These are phyloP conservation scores for Spongilla lacustris DNA, from an alignment of 37 sponge, comb jelly and placozoan species.

Conservation along the genomic window DNA sequence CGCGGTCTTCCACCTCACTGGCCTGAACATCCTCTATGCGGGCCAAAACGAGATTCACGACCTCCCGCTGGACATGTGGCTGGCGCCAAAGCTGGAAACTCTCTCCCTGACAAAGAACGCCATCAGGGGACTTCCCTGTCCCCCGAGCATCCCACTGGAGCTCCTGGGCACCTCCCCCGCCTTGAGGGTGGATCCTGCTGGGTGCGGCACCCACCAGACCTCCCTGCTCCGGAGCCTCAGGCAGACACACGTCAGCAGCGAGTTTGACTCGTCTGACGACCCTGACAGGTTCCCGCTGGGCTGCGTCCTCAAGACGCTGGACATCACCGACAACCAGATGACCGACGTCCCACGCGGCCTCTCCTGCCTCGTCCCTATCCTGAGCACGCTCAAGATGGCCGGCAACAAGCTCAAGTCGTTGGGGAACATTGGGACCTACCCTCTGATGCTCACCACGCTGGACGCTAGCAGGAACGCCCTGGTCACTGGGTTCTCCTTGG, in stretches of 20 bases:
- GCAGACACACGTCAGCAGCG: conserved; percentile 17
- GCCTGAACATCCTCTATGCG: conserved; percentile 27
- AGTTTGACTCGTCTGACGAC: not conserved
- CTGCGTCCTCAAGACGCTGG: conserved; percentile 28
- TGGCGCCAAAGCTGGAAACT: conserved; percentile 27
- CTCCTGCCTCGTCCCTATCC: conserved; percentile 63
- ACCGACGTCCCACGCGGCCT: conserved; percentile 39
- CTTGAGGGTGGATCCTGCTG: not conserved
- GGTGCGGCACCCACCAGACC: not conserved
- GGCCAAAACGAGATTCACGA: conserved; percentile 35
- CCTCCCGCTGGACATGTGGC: conserved; percentile 57
- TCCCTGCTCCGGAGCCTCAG: conserved; percentile 14
- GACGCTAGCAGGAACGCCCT: conserved; percentile 25
- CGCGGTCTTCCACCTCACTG: conserved; percentile 46
- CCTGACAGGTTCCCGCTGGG: conserved; percentile 4
- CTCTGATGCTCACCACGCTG: conserved; percentile 33
- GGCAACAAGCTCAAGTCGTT: conserved; percentile 44
- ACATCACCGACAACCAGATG: conserved; percentile 60
- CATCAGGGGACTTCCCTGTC: conserved; percentile 45
- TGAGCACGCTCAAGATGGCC: conserved; percentile 46
- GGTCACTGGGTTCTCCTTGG: not conserved
- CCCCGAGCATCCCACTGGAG: not conserved
- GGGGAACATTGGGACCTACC: conserved; percentile 41
- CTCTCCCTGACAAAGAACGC: conserved; percentile 49
- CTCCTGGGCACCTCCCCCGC: not conserved